Percentiles rank a stretch among this genome's conserved stretches.
Conservation (phyloP, 2,113 vertebrate genomes). For the Percopsis transmontana region DNA sequence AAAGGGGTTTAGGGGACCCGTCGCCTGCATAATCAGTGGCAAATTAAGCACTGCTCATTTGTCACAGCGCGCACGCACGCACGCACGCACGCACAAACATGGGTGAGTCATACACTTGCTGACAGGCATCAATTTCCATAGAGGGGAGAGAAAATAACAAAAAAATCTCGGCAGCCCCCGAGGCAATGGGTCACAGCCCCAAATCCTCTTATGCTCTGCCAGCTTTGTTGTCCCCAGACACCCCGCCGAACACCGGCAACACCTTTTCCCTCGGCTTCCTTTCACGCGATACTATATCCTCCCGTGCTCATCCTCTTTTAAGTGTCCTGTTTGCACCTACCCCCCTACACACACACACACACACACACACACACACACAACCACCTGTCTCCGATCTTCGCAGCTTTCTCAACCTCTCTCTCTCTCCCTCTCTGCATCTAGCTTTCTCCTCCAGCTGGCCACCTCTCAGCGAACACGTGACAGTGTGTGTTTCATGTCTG, state of each 20-base stretch:
- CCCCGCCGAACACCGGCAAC: constrained; percentile 66
- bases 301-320: constrained; percentile 69
- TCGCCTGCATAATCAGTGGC: constrained; percentile 96
- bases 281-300: constrained; percentile 44
- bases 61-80: constrained; percentile 87
- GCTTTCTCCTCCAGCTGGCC: constrained; percentile 39
- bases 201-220: constrained; percentile 82
- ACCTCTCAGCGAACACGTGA: constrained; percentile 55
- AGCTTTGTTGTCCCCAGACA: constrained; percentile 77
- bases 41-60: constrained; percentile 97
- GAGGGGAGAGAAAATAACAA: constrained; percentile 62
- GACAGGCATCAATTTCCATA: constrained; percentile 92
- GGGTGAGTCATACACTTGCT: constrained; percentile 89
- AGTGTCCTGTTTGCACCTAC: constrained; percentile 61
- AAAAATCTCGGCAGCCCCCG: constrained; percentile 87
- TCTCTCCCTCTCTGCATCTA: neutral
- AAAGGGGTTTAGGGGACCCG: constrained; percentile 98
- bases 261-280: constrained; percentile 66
- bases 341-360: too few relatives aligned
- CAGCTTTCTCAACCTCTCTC: neutral
- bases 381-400: neutral
- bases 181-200: constrained; percentile 78
- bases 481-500: constrained; percentile 66
- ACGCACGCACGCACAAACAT: constrained; percentile 5
- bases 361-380: neutral